These are phyloP conservation scores for Atopsyche davidsoni DNA, from an alignment of 1,140 invertebrate species.

Conservation along the genomic window DNA sequence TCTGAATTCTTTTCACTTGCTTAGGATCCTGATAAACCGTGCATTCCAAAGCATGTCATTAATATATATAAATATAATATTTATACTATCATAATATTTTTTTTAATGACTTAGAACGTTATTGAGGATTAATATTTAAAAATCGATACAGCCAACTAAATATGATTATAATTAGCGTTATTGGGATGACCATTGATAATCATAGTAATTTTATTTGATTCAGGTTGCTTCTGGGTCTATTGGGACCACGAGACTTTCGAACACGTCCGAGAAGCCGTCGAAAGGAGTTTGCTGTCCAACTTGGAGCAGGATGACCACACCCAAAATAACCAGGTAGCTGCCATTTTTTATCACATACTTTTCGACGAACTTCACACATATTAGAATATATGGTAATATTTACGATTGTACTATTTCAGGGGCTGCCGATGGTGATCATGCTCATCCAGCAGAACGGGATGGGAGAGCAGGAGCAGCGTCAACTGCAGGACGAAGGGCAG, in stretches of 20 bases:
- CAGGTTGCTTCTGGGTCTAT: constrained; percentile 83
- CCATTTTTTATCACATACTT: too few relatives aligned
- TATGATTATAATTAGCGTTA: too few relatives aligned
- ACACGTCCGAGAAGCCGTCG: constrained; percentile 84
- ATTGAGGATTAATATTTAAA: too few relatives aligned
- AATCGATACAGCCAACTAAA: too few relatives aligned
- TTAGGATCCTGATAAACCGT: too few relatives aligned
- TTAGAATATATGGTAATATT: too few relatives aligned
- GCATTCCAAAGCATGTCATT: too few relatives aligned
- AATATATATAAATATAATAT: too few relatives aligned
- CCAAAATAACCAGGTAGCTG: constrained; percentile 25
- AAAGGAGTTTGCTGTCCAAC: constrained; percentile 87
- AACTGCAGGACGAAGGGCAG: constrained; percentile 83
- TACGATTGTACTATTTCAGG: constrained; percentile 56
- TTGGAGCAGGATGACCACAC: constrained; percentile 75
- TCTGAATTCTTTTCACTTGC: too few relatives aligned
- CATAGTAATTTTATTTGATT: constrained; percentile 28
- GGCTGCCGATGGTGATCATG: constrained; percentile 83
- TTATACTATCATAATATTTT: constrained; percentile 5
- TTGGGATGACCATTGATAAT: too few relatives aligned
- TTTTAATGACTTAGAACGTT: too few relatives aligned
- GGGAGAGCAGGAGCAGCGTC: constrained; percentile 74
- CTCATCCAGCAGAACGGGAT: constrained; percentile 80
- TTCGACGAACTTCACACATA: too few relatives aligned
- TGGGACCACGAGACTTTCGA: constrained; percentile 88